phyloP scores from a whole-genome alignment of 2,797 vertebrate species.

The Perodicticus potto region DNA sequence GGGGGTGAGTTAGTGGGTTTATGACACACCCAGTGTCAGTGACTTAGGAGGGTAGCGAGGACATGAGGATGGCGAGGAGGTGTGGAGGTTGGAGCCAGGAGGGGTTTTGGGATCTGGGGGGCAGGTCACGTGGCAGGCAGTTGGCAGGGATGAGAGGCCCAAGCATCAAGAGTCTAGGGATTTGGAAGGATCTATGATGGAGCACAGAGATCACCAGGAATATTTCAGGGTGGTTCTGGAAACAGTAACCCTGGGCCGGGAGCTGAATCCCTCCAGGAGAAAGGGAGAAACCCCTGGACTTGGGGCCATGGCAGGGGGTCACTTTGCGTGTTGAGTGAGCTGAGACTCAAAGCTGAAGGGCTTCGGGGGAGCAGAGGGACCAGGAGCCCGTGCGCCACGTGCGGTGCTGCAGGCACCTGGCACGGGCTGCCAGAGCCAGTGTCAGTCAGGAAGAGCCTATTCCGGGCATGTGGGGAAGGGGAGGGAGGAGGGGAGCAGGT shows the following conservation, averaged over 20 bases:
- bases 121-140: too few relatives aligned
- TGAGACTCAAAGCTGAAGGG: background rate
- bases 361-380: background rate
- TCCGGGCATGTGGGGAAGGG: too few relatives aligned
- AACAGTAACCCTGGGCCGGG: background rate
- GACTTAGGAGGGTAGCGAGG: background rate
- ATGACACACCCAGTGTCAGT: background rate
- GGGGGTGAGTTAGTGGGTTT: background rate
- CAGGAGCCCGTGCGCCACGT: too few relatives aligned
- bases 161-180: background rate
- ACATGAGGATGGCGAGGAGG: background rate
- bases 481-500: background rate
- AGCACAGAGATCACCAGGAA: background rate
- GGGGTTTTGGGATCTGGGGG: too few relatives aligned
- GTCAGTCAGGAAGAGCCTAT: background rate
- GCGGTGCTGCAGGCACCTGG: rapidly evolving
- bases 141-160: background rate
- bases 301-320: background rate
- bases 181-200: background rate
- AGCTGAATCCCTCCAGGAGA: background rate
- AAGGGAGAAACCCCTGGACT: rapidly evolving
- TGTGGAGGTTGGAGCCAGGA: background rate
- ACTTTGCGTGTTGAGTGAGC: background rate
- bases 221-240: too few relatives aligned
- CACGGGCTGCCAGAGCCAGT: background rate